Base-by-base conservation (phyloP, 1,140 invertebrate genomes). In the Heterodera schachtii region DNA sequence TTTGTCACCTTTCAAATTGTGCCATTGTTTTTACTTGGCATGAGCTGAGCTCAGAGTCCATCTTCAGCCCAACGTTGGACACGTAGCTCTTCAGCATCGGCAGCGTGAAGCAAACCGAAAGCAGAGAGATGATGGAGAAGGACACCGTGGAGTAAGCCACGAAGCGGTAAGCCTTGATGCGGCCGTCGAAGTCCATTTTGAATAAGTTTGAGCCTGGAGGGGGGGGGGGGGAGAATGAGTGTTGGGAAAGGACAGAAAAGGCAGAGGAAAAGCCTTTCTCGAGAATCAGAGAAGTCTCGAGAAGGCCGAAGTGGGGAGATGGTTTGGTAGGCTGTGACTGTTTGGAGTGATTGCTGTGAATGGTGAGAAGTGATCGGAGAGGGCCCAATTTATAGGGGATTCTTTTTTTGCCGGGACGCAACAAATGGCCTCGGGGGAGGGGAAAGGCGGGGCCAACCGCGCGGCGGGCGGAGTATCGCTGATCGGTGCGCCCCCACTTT, bases 41-140 rank as follows among this genome's bases (percentile, higher is more conserved):
- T 19, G 84, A 84, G 21, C 73, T 73, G 3, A 89, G 81, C 70
- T 89, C 87, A 71, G 82, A 66, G 76, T 88, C 90, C 60, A 88
- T 90, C 80, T 83, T 84, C 21, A 86, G 82, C 57, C 83, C 80
- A 21, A 89, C 87, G 21, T 83, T 84, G 49, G 87, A 82, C 13
- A 89, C 88, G 71, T 89, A 89, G 57, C 79, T 89, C 80, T 89
- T 84, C 21, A 89, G 79, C 73, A 89, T 89, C 9, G 87, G 87
- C 47, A 89, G 82, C 66, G 87, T 89, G 70, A 89, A 86, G 83
- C 86, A 79, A 47, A 88, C 84, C 49, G 81, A 82, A 43, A 84
- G 60, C 11, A 85, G 70, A 7, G 84, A 78, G 73, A 86, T 85
- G 21, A 85, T 85, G 64, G 84, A 86, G 64, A 85, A 85, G 43